phyloP scores from a whole-genome alignment of 1,140 invertebrate genomes.

The Metopolophium dirhodum region DNA sequence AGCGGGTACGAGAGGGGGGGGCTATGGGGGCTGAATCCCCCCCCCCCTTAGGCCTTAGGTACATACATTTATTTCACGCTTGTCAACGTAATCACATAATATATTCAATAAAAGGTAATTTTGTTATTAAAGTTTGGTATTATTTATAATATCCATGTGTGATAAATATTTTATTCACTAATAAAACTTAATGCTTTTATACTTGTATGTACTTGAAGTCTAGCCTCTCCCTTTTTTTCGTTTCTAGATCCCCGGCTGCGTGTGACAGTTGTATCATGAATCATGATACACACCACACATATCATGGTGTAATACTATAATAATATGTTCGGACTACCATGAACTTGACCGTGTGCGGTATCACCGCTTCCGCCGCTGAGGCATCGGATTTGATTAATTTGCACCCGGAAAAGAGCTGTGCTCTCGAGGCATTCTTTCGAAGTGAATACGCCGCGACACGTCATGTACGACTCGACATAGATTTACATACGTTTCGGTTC shows the following conservation, averaged over 20 bases:
- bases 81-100: too few relatives aligned
- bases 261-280: background rate
- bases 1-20: too few relatives aligned
- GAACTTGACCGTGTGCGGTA: constrained; percentile 34
- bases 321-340: background rate
- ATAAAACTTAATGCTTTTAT: too few relatives aligned
- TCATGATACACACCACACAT: background rate
- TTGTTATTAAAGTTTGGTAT: too few relatives aligned
- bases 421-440: background rate
- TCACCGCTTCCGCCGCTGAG: background rate
- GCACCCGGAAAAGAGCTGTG: background rate
- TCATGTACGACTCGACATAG: background rate
- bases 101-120: too few relatives aligned
- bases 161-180: too few relatives aligned
- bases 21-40: too few relatives aligned
- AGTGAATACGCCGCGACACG: background rate
- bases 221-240: too few relatives aligned
- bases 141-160: too few relatives aligned
- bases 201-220: too few relatives aligned
- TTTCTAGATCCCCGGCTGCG: background rate
- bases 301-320: background rate
- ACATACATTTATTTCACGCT: too few relatives aligned
- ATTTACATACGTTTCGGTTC: background rate
- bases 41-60: too few relatives aligned
- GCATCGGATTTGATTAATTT: constrained; percentile 24